These are phyloP conservation scores for Bryconaethiops microstoma DNA, from an alignment of 2,797 vertebrate genomes.

Conservation along the genomic window DNA sequence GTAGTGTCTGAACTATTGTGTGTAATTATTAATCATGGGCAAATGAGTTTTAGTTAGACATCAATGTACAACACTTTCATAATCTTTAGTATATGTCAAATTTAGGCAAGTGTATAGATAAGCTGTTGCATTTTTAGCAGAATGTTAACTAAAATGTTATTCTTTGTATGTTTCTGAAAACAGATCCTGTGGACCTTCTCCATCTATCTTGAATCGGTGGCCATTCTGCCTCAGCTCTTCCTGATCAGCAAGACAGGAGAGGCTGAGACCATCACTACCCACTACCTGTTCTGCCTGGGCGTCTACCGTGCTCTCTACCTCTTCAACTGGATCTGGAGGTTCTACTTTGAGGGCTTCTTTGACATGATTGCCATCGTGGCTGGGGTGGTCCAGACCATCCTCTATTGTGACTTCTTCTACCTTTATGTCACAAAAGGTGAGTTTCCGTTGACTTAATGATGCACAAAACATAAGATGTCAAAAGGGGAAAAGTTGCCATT, in stretches of 20 bases:
- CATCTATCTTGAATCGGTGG: conserved; percentile 97
- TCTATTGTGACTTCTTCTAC: conserved; percentile 99
- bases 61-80: too few relatives aligned
- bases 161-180: not conserved
- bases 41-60: too few relatives aligned
- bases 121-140: too few relatives aligned
- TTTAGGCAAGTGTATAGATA: too few relatives aligned
- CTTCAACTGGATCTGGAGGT: conserved; percentile 99
- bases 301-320: conserved; percentile 95
- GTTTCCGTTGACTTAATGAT: conserved; percentile 30
- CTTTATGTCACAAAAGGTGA: conserved; percentile 99
- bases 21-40: too few relatives aligned
- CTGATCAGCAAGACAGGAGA: conserved; percentile 99
- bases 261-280: conserved; percentile 98
- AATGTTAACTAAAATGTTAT: too few relatives aligned
- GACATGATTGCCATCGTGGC: conserved; percentile 98
- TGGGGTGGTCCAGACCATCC: conserved; percentile 95
- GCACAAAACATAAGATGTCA: too few relatives aligned
- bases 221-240: conserved; percentile 97
- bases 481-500: too few relatives aligned
- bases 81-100: too few relatives aligned
- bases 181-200: conserved; percentile 99
- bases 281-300: conserved; percentile 97
- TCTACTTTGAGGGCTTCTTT: conserved; percentile 98
- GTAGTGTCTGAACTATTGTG: not conserved